Percentiles rank a stretch among this genome's conserved stretches.
Evolutionary conservation across 2,888 invertebrate species (phyloP).

Genomic region (Galerucella pusilla): DNA sequence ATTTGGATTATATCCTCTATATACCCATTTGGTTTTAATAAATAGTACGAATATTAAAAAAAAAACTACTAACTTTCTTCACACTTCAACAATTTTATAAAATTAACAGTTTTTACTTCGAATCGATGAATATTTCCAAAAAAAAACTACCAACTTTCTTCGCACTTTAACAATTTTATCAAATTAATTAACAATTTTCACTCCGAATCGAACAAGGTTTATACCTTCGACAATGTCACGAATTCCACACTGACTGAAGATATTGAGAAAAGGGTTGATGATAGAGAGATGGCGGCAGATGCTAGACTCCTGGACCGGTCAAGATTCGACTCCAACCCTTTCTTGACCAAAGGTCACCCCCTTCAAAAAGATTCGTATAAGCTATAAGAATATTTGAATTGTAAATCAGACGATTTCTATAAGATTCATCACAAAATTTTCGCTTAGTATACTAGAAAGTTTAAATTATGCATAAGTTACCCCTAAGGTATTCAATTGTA

Average conservation of each 20-base stretch:
- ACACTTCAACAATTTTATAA: too few species aligned
- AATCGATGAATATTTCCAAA: too few species aligned
- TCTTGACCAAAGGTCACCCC: slow-evolving; percentile 33
- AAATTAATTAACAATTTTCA: too few species aligned
- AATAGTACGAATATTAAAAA: too few species aligned
- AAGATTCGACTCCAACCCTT: slow-evolving; percentile 43
- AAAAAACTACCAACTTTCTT: too few species aligned
- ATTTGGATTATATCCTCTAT: too few species aligned
- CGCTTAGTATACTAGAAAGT: slow-evolving; percentile 13
- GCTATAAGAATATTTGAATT: slow-evolving; percentile 41
- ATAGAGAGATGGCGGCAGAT: slow-evolving; percentile 40
- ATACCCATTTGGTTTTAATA: too few species aligned
- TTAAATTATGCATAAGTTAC: slow-evolving; percentile 35
- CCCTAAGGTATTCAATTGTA: slow-evolving; percentile 13
- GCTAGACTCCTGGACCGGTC: slow-evolving; percentile 46
- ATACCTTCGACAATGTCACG: slow-evolving; percentile 11
- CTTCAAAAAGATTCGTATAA: slow-evolving; percentile 28
- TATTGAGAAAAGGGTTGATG: slow-evolving; percentile 43
- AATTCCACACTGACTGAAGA: slow-evolving; percentile 2
- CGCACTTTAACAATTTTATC: too few species aligned
- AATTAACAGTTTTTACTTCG: too few species aligned
- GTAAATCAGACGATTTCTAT: slow-evolving; percentile 34
- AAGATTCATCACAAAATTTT: slow-evolving; percentile 36
- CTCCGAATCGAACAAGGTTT: neutral
- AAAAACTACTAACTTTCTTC: too few species aligned